Percentiles rank a stretch among this genome's conserved stretches.
Evolutionary conservation across 2,797 vertebrate genomes (phyloP).

Genomic region (Odontamblyopus lacepedii): DNA sequence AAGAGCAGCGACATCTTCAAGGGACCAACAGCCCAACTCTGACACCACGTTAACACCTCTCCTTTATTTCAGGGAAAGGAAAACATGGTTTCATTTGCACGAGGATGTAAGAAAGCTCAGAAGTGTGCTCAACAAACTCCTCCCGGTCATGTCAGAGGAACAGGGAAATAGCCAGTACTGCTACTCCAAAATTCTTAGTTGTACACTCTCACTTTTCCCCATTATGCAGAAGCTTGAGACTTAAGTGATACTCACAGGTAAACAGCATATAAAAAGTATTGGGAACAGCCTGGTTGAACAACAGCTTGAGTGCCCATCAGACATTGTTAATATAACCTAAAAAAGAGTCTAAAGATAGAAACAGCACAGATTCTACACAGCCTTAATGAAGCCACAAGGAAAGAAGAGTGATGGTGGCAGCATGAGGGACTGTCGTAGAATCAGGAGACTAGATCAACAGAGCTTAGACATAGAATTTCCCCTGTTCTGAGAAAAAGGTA

Average conservation of each 20-base stretch:
- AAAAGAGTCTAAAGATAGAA: constrained; percentile 66
- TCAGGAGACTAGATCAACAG: constrained; percentile 38
- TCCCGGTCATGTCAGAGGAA: constrained; percentile 22
- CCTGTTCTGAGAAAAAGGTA: background rate
- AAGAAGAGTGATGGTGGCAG: constrained; percentile 36
- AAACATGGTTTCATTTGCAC: constrained; percentile 51
- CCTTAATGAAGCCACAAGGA: constrained; percentile 70
- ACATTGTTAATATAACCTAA: constrained; percentile 69
- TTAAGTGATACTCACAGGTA: constrained; percentile 40
- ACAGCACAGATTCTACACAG: constrained; percentile 69
- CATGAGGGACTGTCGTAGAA: constrained; percentile 34
- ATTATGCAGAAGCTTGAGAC: constrained; percentile 13
- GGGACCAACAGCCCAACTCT: constrained; percentile 42
- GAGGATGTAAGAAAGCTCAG: constrained; percentile 38
- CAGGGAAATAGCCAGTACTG: constrained; percentile 20
- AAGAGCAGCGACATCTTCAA: constrained; percentile 51
- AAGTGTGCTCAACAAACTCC: constrained; percentile 24
- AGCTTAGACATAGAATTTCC: constrained; percentile 29
- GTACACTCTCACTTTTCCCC: constrained; percentile 28
- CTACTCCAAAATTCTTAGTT: constrained; percentile 29
- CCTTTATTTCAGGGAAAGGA: constrained; percentile 43
- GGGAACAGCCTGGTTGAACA: constrained; percentile 51
- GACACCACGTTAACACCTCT: constrained; percentile 55
- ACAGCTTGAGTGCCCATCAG: constrained; percentile 71
- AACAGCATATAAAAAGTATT: constrained; percentile 53